Conservation (phyloP, 2,113 vertebrate species). For the Heloderma charlesbogerti region DNA sequence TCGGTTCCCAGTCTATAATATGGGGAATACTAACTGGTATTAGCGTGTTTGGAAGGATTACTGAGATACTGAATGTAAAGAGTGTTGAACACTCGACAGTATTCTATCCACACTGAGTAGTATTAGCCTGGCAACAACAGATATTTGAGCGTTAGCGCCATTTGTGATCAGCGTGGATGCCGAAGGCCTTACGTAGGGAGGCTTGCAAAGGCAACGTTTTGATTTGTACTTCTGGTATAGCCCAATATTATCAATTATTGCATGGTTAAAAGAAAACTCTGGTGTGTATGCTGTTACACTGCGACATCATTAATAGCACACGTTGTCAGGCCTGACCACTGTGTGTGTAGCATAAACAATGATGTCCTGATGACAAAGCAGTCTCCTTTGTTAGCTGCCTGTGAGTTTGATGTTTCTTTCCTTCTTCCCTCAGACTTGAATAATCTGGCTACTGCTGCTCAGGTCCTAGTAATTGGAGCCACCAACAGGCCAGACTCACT, state of each 20-base stretch:
- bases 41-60: background rate
- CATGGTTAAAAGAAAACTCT: background rate
- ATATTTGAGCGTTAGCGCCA: background rate
- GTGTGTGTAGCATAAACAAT: background rate
- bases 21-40: background rate
- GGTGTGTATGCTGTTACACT: background rate
- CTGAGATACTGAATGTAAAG: background rate
- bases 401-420: constrained; percentile 40
- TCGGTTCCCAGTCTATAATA: too few relatives aligned
- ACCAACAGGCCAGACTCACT: constrained; percentile 95
- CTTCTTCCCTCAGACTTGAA: constrained; percentile 84
- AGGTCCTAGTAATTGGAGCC: constrained; percentile 93
- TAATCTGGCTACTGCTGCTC: constrained; percentile 78
- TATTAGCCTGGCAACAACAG: background rate
- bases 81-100: background rate
- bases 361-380: background rate
- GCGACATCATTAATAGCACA: background rate
- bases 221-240: background rate
- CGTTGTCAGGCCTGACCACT: background rate
- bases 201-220: background rate
- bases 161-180: too few relatives aligned
- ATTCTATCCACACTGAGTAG: background rate
- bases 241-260: background rate
- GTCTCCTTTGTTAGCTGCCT: background rate
- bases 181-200: background rate